Evolutionary conservation across 2,113 vertebrate genomes (phyloP).

Genomic region (Corvus cornix): DNA sequence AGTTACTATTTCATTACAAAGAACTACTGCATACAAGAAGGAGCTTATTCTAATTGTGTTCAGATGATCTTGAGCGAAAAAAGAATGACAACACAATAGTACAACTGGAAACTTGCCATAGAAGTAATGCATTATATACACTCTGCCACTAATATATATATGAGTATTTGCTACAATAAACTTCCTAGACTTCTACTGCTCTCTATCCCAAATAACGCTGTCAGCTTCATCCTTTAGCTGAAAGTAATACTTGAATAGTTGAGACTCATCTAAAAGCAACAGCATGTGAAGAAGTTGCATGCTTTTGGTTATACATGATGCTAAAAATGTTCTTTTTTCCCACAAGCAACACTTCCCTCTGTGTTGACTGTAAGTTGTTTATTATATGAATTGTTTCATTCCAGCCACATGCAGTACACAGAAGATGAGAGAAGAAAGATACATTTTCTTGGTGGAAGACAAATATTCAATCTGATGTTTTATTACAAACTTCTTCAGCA

Average conservation of each 20-base stretch:
- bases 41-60: not conserved
- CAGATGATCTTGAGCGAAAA: not conserved
- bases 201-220: not conserved
- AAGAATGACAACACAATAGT: not conserved
- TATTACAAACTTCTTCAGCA: not conserved
- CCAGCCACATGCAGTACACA: not conserved
- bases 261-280: not conserved
- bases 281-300: not conserved
- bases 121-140: not conserved
- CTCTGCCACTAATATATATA: not conserved
- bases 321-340: not conserved
- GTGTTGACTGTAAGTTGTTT: not conserved
- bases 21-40: not conserved
- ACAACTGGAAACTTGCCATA: not conserved
- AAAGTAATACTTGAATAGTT: not conserved
- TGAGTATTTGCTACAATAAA: not conserved
- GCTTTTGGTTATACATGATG: not conserved
- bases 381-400: not conserved
- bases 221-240: not conserved
- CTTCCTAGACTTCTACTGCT: not conserved
- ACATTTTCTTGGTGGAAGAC: not conserved
- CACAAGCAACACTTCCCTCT: not conserved
- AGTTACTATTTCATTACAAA: not conserved
- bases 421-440: not conserved
- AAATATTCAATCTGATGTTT: not conserved